These are phyloP conservation scores for Didymodactylos carnosus DNA, from an alignment of 2,888 invertebrate species.

Conservation along the genomic window DNA sequence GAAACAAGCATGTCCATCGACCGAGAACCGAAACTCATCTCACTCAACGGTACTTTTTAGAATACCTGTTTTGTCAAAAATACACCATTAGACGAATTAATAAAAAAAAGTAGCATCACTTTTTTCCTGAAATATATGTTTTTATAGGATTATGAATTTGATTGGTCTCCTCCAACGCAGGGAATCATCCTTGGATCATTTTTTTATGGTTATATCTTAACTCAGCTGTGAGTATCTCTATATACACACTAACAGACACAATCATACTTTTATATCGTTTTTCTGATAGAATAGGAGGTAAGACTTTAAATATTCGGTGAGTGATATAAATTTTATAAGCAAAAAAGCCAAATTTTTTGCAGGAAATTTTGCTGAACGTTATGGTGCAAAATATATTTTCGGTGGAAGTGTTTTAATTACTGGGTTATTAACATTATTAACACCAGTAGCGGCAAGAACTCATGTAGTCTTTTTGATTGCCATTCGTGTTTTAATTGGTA, in stretches of 20 bases:
- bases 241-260: too few species aligned
- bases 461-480: neutral
- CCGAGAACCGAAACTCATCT: neutral
- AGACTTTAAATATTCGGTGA: neutral
- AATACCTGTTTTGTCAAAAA: too few species aligned
- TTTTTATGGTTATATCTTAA: slow-evolving; percentile 10
- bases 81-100: too few species aligned
- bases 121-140: neutral
- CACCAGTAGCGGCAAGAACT: slow-evolving; percentile 2
- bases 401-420: slow-evolving; percentile 2
- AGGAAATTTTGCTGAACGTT: slow-evolving; percentile 17
- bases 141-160: slow-evolving; percentile 4
- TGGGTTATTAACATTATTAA: neutral
- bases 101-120: neutral
- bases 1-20: neutral
- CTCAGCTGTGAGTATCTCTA: too few species aligned
- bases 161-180: slow-evolving; percentile 1
- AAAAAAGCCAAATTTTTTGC: neutral
- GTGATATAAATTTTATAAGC: neutral
- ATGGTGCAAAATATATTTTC: slow-evolving; percentile 1
- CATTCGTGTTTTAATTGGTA: slow-evolving; percentile 5
- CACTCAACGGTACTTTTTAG: too few species aligned
- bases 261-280: too few species aligned
- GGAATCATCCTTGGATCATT: neutral
- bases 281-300: neutral